Percentiles rank a stretch among this genome's conserved stretches.
phyloP scores from a whole-genome alignment of 2,888 invertebrate genomes.

The Electrophaes corylata region DNA sequence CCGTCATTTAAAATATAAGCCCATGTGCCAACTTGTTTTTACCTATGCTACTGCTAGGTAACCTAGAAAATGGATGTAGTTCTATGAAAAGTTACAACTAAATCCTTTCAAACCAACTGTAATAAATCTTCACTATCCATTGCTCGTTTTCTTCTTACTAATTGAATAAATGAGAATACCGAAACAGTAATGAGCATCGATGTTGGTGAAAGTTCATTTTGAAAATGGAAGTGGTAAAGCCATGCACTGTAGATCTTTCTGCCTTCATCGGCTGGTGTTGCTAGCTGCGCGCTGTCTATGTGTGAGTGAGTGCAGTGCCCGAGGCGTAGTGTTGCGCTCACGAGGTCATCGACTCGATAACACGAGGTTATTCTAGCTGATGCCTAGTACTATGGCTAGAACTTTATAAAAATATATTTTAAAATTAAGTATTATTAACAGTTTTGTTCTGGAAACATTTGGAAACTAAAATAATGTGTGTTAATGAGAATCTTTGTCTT shows the following conservation, averaged over 20 bases:
- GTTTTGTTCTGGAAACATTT: no score
- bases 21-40: conserved; percentile 70
- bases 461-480: no score
- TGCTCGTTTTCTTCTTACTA: conserved; percentile 23
- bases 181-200: conserved; percentile 45
- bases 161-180: rapidly evolving
- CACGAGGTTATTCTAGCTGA: background rate
- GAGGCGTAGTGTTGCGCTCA: conserved; percentile 53
- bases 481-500: no score
- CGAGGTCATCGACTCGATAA: conserved; percentile 41
- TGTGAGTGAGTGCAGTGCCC: conserved; percentile 77
- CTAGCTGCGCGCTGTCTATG: conserved; percentile 62
- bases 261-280: conserved; percentile 80
- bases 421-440: no score
- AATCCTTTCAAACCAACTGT: conserved; percentile 17
- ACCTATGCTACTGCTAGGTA: conserved; percentile 64
- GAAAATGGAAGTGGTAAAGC: conserved; percentile 45
- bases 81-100: conserved; percentile 62
- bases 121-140: conserved; percentile 36
- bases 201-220: conserved; percentile 35
- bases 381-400: background rate
- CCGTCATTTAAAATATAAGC: conserved; percentile 70
- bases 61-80: conserved; percentile 74
- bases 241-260: conserved; percentile 67
- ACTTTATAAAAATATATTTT: no score